Base-by-base conservation (phyloP, 2,113 vertebrate species). In the Canis aureus region DNA sequence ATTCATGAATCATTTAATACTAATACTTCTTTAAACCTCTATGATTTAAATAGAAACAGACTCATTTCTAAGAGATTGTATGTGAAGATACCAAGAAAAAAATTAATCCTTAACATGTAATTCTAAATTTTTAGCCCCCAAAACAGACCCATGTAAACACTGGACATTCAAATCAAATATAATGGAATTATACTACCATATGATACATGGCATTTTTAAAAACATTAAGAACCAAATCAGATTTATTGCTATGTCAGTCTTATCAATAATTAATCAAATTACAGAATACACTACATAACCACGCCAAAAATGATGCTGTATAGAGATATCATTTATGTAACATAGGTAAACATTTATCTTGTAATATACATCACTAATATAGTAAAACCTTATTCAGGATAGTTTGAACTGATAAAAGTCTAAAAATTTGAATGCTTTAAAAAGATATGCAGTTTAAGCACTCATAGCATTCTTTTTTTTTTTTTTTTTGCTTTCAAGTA, bases 1-100 rank as follows among this genome's bases (percentile, higher is more conserved):
- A 98, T 93, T 98, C 93, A 95, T 95, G 83, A 97, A 96, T 96
- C 64, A 97, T 38, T 97, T 96, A 57, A n/a, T 95, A 98, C 10
- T 94, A 97, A 79, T 89, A 96, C 89, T 97, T 96, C 74, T 95
- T 95, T 1, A 16, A 97, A 66, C 57, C 29, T 73, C 11, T 80
- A 83, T 15, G 32, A 64, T n/a, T 97, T 82, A 91, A 98, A 93
- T 5, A 97, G 85, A 97, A 97, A 64, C 35, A 91, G 67, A 95
- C 8, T 22, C 35, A 87, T 51, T 81, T 97, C 82, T 94, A 74
- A 95, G 94, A 89, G 66, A 60, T 17, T 80, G 11, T 73, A 93
- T 92, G 35, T 93, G 76, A 96, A 98, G 95, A 86, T 79, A 85
- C 20, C 35, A 92, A 64, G 49, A 51, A 27, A 80, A 96, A 95